A percentile compares a stretch with the other conserved stretches of the same genome.
Evolutionary conservation across 2,113 vertebrate species (phyloP).

Genomic region (Triplophysa rosa): DNA sequence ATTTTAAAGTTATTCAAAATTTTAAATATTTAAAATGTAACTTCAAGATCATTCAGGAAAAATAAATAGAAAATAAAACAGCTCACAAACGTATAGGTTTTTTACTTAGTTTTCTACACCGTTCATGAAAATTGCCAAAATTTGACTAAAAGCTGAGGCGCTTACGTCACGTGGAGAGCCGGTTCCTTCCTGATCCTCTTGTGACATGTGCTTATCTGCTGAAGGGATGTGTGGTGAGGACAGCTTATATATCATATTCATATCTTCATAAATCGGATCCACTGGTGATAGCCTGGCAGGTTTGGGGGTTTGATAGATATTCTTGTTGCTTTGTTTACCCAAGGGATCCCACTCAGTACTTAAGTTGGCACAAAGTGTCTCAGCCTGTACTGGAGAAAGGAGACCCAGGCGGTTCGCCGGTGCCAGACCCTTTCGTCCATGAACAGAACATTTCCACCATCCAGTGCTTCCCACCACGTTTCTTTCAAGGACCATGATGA

Average conservation of each 20-base stretch:
- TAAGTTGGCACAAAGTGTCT: background rate
- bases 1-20: too few species aligned
- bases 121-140: too few species aligned
- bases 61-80: too few species aligned
- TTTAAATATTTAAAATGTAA: too few species aligned
- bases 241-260: conserved; percentile 78
- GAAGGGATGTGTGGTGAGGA: conserved; percentile 58
- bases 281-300: conserved; percentile 63
- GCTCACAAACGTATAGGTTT: too few species aligned
- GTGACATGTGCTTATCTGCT: conserved; percentile 60
- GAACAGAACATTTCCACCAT: conserved; percentile 91
- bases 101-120: too few species aligned
- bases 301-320: conserved; percentile 56
- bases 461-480: conserved; percentile 77
- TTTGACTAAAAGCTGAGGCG: background rate
- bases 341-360: background rate
- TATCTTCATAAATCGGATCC: conserved; percentile 72
- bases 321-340: background rate
- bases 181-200: conserved; percentile 61
- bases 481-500: conserved; percentile 82
- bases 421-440: conserved; percentile 84
- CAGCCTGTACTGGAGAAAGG: conserved; percentile 56
- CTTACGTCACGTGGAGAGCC: conserved; percentile 71
- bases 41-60: too few species aligned
- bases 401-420: conserved; percentile 89